These are phyloP conservation scores for Falcunculus frontatus DNA, from an alignment of 2,113 vertebrate species.

Conservation along the genomic window DNA sequence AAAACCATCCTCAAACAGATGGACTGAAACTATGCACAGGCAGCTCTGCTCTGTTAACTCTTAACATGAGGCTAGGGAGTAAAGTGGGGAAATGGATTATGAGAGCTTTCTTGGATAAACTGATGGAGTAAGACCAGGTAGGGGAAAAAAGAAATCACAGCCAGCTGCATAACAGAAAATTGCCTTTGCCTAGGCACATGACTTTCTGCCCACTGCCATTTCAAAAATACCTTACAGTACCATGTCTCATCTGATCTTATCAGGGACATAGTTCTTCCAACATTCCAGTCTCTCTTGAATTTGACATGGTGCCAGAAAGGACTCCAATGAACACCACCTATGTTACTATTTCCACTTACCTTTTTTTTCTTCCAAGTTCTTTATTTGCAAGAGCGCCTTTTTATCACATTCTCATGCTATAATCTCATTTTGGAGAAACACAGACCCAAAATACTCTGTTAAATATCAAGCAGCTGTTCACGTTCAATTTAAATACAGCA, in stretches of 20 bases:
- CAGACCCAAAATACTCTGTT: not conserved
- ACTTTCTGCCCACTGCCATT: not conserved
- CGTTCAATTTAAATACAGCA: not conserved
- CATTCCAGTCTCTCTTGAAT: not conserved
- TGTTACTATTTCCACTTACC: not conserved
- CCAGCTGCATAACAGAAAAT: not conserved
- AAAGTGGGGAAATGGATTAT: not conserved
- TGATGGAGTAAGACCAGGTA: not conserved
- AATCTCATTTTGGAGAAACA: not conserved
- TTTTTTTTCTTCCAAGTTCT: not conserved
- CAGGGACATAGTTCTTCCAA: not conserved
- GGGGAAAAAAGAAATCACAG: not conserved
- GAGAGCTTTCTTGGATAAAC: not conserved
- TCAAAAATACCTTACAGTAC: not conserved
- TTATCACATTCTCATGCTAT: not conserved
- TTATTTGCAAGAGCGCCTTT: not conserved
- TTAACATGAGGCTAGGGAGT: not conserved
- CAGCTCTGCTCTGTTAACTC: not conserved
- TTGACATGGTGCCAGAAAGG: not conserved
- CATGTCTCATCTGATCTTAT: not conserved
- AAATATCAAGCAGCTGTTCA: not conserved
- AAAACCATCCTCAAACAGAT: not conserved
- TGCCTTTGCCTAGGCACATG: not conserved
- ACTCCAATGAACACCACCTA: not conserved
- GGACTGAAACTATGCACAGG: not conserved